These are phyloP conservation scores for Campaea margaritaria DNA, from an alignment of 2,888 invertebrate species.

Conservation along the genomic window DNA sequence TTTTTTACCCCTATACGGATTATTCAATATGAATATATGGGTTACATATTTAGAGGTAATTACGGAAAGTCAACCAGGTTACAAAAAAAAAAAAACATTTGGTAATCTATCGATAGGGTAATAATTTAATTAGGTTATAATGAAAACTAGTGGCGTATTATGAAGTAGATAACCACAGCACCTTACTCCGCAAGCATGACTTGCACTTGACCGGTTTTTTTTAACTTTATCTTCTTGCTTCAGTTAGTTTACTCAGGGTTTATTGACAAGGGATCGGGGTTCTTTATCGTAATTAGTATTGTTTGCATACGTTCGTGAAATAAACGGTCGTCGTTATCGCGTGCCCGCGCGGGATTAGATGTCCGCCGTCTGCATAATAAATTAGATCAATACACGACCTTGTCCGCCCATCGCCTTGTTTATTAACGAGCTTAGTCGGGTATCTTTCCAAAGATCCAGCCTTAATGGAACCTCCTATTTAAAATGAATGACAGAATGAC, in stretches of 20 bases:
- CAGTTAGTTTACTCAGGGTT: background rate
- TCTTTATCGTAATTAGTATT: slow-evolving; percentile 44
- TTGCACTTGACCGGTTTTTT: background rate
- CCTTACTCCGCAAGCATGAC: too few species aligned
- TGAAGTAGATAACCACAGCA: too few species aligned
- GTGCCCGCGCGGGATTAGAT: slow-evolving; percentile 55
- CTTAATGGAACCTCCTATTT: slow-evolving; percentile 16
- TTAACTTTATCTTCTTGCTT: slow-evolving; percentile 17
- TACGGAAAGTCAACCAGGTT: too few species aligned
- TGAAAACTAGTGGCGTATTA: too few species aligned
- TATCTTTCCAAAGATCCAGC: slow-evolving; percentile 13
- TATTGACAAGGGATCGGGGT: slow-evolving; percentile 20
- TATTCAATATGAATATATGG: too few species aligned
- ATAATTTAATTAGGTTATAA: too few species aligned
- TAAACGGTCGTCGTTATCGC: slow-evolving; percentile 57
- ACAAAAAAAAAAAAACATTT: too few species aligned
- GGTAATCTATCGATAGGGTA: too few species aligned
- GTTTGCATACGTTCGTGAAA: slow-evolving; percentile 57
- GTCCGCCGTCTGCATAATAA: slow-evolving; percentile 63
- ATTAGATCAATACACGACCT: slow-evolving; percentile 60
- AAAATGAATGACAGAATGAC: too few species aligned
- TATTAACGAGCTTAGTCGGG: slow-evolving; percentile 42
- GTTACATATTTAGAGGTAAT: too few species aligned
- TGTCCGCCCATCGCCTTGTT: slow-evolving; percentile 49
- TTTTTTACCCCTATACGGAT: too few species aligned